phyloP scores from a whole-genome alignment of 53 echinoderm and acorn worm genomes.

The Hippasteria phrygiana region DNA sequence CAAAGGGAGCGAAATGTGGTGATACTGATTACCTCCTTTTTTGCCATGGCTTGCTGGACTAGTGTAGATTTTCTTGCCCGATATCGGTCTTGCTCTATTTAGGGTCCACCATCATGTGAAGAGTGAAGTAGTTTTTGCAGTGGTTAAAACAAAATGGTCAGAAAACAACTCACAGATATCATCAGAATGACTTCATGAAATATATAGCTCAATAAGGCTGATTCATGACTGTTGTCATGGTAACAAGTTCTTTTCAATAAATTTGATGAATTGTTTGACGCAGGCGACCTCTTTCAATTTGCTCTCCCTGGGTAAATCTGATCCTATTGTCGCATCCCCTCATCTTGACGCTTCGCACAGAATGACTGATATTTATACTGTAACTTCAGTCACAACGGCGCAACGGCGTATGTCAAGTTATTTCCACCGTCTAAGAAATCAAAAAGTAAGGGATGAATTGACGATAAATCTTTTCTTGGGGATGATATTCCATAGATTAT shows the following conservation, averaged over 20 bases:
- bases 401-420: slow-evolving; percentile 15
- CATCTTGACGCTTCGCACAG: slow-evolving; percentile 32
- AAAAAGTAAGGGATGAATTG: slow-evolving; percentile 4
- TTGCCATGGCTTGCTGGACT: slow-evolving; percentile 50
- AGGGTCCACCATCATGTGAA: slow-evolving; percentile 42
- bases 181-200: not conserved
- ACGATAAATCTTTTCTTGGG: slow-evolving; percentile 58
- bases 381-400: slow-evolving; percentile 43
- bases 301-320: slow-evolving; percentile 25
- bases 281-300: slow-evolving; percentile 60
- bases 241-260: slow-evolving; percentile 56
- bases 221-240: slow-evolving; percentile 22
- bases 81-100: slow-evolving; percentile 55
- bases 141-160: not conserved
- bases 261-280: slow-evolving; percentile 60
- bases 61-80: slow-evolving; percentile 61
- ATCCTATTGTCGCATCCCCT: slow-evolving; percentile 50
- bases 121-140: slow-evolving; percentile 37
- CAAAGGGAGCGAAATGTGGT: slow-evolving; percentile 59
- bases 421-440: not conserved
- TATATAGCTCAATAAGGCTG: not conserved
- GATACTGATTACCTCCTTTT: slow-evolving; percentile 65
- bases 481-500: slow-evolving; percentile 52
- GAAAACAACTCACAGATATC: not conserved
- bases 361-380: slow-evolving; percentile 58